These are phyloP conservation scores for Brachycybe producta DNA, from an alignment of 2,888 invertebrate species.

Conservation along the genomic window DNA sequence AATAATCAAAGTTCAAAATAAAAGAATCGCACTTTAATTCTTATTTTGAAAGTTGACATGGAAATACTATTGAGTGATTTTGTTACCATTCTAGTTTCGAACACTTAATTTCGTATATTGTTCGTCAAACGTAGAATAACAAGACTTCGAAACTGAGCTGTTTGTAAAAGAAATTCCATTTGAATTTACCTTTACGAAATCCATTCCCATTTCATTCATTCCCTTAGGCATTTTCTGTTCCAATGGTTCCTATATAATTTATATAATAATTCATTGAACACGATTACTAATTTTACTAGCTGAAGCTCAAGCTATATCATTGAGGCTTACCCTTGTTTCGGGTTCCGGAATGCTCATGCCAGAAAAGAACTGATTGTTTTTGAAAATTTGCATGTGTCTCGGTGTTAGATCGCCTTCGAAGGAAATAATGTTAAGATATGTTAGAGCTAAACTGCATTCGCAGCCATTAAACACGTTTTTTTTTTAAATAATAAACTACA, in stretches of 20 bases:
- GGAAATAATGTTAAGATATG: constrained; percentile 10
- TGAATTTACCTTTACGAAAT: constrained; percentile 62
- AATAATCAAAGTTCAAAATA: not conserved
- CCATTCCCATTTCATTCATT: constrained; percentile 53
- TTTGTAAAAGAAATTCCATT: no score
- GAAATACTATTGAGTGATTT: no score
- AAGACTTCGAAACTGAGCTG: no score
- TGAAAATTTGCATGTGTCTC: constrained; percentile 89
- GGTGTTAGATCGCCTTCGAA: constrained; percentile 68
- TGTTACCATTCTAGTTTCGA: no score
- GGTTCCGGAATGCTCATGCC: constrained; percentile 88
- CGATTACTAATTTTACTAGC: not conserved
- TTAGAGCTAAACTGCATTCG: not conserved
- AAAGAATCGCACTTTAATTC: constrained; percentile 1
- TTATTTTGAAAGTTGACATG: no score
- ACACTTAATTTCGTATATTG: no score
- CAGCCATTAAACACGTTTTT: not conserved
- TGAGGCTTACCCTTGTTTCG: constrained; percentile 46
- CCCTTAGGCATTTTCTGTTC: constrained; percentile 72
- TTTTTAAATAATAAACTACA: no score
- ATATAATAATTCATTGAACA: not conserved
- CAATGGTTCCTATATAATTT: constrained; percentile 52
- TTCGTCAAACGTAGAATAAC: no score
- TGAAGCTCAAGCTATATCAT: not conserved
- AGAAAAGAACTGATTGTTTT: constrained; percentile 85